Base-by-base conservation (phyloP, 2,888 invertebrate genomes). In the Ferrisia virgata region DNA sequence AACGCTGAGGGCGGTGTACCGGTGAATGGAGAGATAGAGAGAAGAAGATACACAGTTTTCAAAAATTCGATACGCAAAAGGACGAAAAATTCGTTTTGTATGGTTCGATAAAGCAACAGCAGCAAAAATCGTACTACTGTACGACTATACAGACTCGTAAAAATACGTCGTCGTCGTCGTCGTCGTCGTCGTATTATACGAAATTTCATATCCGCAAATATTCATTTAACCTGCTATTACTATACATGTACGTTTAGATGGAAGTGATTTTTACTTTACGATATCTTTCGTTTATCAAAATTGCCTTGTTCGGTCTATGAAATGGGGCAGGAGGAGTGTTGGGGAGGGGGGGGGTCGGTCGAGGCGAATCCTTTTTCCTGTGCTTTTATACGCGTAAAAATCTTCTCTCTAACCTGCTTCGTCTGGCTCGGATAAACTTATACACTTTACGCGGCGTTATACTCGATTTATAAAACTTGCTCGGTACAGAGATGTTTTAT, bases 131-230 rank as follows among this genome's bases (percentile, higher is more conserved):
- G n/a, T n/a, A n/a, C n/a, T n/a, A n/a, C n/a, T n/a, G n/a, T n/a
- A n/a, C n/a, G n/a, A n/a, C n/a, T n/a, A n/a, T n/a, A n/a, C n/a
- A n/a, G n/a, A n/a, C n/a, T n/a, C n/a, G n/a, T 53, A 53, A 53
- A 53, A 53, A 53, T 53, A 53, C 53, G 53, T 64, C 64, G 64
- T 64, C n/a, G n/a, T n/a, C n/a, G n/a, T n/a, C n/a, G n/a, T n/a
- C n/a, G n/a, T n/a, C n/a, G n/a, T n/a, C n/a, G n/a, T n/a, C n/a
- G n/a, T n/a, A n/a, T n/a, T n/a, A 28, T 15, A 64, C 2, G 15
- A 64, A 28, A 64, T 25, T 58, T 64, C 64, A 15, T 28, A 64
- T 64, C 28, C 64, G 64, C 64, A 28, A 64, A 64, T 64, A 64
- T 64, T 64, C 64, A 64, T 64, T 64, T 28, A 28, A 64, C 13